Percentiles rank a stretch among this genome's conserved stretches.
These are phyloP conservation scores for Tanytarsus gracilentus DNA, from an alignment of 2,888 invertebrate species.

Conservation along the genomic window DNA sequence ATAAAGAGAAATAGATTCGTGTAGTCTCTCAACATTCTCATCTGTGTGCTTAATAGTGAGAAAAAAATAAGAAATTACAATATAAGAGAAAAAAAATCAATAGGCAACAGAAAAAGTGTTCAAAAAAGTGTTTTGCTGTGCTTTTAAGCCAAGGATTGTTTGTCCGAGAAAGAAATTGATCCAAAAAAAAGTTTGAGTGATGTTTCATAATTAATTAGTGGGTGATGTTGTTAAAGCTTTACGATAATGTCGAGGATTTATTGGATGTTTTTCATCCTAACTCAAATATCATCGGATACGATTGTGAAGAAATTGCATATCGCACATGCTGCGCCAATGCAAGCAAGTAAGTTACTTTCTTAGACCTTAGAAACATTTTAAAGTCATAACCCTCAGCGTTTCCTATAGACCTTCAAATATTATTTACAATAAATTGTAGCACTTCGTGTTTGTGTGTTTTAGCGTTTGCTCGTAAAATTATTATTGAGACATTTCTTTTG, in stretches of 20 bases:
- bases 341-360: background rate
- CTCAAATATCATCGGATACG: conserved; percentile 17
- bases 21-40: too few species aligned
- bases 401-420: too few species aligned
- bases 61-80: too few species aligned
- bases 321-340: conserved; percentile 21
- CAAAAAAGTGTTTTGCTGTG: background rate
- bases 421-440: too few species aligned
- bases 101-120: too few species aligned
- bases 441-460: too few species aligned
- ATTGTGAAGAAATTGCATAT: conserved; percentile 11
- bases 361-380: background rate
- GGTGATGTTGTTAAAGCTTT: conserved; percentile 20
- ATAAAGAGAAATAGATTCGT: too few species aligned
- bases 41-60: too few species aligned
- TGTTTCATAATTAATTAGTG: conserved; percentile 7
- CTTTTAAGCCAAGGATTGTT: too few species aligned
- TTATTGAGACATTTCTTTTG: too few species aligned
- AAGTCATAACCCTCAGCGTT: background rate
- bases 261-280: conserved; percentile 25
- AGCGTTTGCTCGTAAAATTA: too few species aligned
- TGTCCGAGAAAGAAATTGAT: background rate
- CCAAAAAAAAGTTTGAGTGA: background rate
- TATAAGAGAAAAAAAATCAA: too few species aligned
- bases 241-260: conserved; percentile 27